These are phyloP conservation scores for Sturnus vulgaris DNA, from an alignment of 2,113 vertebrate species.

Conservation along the genomic window DNA sequence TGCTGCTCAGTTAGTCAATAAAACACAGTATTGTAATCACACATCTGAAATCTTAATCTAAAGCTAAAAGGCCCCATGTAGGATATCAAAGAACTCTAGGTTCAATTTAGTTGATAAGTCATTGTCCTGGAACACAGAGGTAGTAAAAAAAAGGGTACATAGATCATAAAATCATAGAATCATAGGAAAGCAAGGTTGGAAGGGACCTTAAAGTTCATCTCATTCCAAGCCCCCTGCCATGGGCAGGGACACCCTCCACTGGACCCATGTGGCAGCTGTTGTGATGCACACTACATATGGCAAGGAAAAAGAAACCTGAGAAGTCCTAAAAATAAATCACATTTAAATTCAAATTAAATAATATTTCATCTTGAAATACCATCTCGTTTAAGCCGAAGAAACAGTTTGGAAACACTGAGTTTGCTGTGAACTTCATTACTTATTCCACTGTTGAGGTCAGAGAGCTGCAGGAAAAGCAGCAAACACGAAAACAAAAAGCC, in stretches of 20 bases:
- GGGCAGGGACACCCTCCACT: neutral
- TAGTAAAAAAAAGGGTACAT: neutral
- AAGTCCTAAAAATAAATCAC: neutral
- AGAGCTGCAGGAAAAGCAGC: neutral
- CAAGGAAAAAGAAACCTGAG: neutral
- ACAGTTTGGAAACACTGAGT: neutral
- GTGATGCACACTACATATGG: rapidly evolving
- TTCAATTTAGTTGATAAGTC: neutral
- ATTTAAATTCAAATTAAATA: neutral
- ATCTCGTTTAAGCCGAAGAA: neutral
- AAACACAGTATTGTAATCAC: neutral
- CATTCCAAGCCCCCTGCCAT: neutral
- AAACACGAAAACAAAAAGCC: neutral
- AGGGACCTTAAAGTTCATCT: neutral
- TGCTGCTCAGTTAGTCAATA: neutral
- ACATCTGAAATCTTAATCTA: neutral
- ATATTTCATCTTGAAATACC: neutral
- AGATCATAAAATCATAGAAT: neutral
- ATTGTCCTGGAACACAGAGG: neutral
- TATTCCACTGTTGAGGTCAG: neutral
- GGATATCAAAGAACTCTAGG: neutral
- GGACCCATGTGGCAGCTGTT: neutral
- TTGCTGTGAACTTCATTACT: neutral
- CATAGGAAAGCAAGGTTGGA: neutral
- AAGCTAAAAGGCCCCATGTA: neutral